These are phyloP conservation scores for Trissolcus japonicus DNA, from an alignment of 2,888 invertebrate genomes.

Conservation along the genomic window DNA sequence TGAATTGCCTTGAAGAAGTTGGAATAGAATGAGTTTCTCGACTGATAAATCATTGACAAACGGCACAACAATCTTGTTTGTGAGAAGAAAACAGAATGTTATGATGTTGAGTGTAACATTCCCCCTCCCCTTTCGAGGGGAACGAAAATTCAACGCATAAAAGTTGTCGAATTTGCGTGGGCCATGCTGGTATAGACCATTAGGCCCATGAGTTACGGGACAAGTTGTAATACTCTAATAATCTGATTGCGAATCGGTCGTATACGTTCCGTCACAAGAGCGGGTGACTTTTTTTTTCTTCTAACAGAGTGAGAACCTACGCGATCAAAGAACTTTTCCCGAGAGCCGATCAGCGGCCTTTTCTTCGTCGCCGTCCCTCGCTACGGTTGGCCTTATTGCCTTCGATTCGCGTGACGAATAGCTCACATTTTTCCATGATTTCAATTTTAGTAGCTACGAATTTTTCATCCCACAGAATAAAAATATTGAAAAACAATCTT, in stretches of 20 bases:
- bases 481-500: no score
- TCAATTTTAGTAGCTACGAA: conserved; percentile 43
- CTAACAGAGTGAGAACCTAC: conserved; percentile 20
- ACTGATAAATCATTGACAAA: conserved; percentile 41
- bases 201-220: conserved; percentile 74
- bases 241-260: conserved; percentile 72
- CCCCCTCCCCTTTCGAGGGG: conserved; percentile 34
- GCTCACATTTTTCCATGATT: conserved; percentile 43
- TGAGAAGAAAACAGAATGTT: conserved; percentile 45
- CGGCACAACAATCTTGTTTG: conserved; percentile 47
- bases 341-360: conserved; percentile 70
- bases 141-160: conserved; percentile 69
- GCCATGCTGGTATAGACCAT: conserved; percentile 65
- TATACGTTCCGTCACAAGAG: conserved; percentile 45
- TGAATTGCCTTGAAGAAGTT: no score
- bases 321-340: conserved; percentile 67
- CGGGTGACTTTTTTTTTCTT: conserved; percentile 32
- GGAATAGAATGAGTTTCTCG: no score
- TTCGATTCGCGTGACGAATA: conserved; percentile 54
- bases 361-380: conserved; percentile 58
- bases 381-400: conserved; percentile 52
- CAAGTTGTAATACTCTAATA: conserved; percentile 76
- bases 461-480: no score
- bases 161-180: conserved; percentile 50
- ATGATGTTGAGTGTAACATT: conserved; percentile 51